Percentiles rank a stretch among this genome's conserved stretches.
These are phyloP conservation scores for Microcebus jonahi DNA, from an alignment of 2,113 vertebrate species.

Conservation along the genomic window DNA sequence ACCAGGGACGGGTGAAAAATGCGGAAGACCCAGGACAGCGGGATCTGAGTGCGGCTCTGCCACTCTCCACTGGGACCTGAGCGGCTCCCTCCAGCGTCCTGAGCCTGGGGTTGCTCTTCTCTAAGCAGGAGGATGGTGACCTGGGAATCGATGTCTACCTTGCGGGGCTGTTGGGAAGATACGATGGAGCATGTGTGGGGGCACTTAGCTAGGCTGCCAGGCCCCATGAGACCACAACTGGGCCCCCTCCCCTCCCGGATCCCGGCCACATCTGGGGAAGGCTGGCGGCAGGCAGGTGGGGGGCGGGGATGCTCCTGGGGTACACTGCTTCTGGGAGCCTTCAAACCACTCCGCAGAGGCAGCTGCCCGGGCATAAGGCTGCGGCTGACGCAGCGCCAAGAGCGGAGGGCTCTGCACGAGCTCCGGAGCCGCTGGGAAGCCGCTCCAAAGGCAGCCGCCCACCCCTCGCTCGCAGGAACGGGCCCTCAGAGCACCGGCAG, in stretches of 20 bases:
- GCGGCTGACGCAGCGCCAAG: slow-evolving; percentile 54
- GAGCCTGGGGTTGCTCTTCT: not conserved
- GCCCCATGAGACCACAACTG: not conserved
- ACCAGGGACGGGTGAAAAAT: not conserved
- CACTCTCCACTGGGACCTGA: not conserved
- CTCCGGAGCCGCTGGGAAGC: slow-evolving; percentile 33
- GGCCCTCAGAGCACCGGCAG: not conserved
- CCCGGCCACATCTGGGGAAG: not conserved
- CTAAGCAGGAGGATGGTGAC: not conserved
- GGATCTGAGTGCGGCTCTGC: not conserved
- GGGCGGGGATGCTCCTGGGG: not conserved
- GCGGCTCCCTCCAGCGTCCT: not conserved
- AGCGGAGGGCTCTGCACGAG: not conserved
- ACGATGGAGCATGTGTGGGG: not conserved
- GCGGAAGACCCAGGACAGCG: too few relatives aligned
- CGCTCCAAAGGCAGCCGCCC: not conserved
- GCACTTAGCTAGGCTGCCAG: not conserved
- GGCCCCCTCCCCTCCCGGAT: not conserved
- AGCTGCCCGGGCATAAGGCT: slow-evolving; percentile 73
- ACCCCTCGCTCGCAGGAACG: not conserved
- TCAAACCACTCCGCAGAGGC: slow-evolving; percentile 59
- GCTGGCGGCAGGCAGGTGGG: not conserved
- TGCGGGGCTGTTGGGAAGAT: not conserved
- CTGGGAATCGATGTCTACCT: not conserved
- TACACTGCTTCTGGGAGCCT: slow-evolving; percentile 49